Evolutionary conservation across 2,113 vertebrate genomes (phyloP), one percentile per base, ranked within the genome.

Genomic region (Alosa alosa): DNA sequence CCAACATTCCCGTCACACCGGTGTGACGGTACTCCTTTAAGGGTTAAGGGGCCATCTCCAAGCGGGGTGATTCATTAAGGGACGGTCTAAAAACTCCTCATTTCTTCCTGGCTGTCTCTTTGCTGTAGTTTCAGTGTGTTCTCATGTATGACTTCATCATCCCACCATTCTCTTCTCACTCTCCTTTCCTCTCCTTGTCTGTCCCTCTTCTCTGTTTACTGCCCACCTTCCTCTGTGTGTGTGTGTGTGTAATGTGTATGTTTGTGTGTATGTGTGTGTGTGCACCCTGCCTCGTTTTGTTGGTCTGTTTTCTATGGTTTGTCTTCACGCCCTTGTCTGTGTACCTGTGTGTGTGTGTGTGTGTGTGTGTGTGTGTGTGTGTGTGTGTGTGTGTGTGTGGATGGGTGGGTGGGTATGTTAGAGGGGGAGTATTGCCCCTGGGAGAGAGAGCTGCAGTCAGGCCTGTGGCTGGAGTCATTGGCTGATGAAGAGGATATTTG

Each of bases 381-480:
- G 39, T 87, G 78, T 85, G 31, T 89, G 41, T 91, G 87, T 93
- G 6, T 91, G 87, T 86, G 0, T 89, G 31, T 83, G 52, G 86
- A 81, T 88, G 86, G 90, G 11, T 86, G 85, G 95, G 93, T 39
- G 72, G 31, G 36, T 78, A 78, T 78, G 72, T 39, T 96, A 99
- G 97, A 97, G 96, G 97, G 97, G 81, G 97, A 97, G 95, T 98
- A 98, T 95, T 97, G 95, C 92, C 97, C 98, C 87, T 96, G 96
- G 97, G 96, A 97, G 90, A 97, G 88, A 93, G 97, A 98, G 91
- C 95, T 97, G 90, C 96, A 96, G 93, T 96, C 97, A 92, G 96
- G 96, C 92, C 95, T 96, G 87, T 97, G 96, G 97, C 95, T 97
- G 90, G 96, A 96, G 89, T 96, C 81, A 92, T 94, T 98, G 49